Conservation (phyloP, 2,888 invertebrate species). For the Stenichneumon culpator region DNA sequence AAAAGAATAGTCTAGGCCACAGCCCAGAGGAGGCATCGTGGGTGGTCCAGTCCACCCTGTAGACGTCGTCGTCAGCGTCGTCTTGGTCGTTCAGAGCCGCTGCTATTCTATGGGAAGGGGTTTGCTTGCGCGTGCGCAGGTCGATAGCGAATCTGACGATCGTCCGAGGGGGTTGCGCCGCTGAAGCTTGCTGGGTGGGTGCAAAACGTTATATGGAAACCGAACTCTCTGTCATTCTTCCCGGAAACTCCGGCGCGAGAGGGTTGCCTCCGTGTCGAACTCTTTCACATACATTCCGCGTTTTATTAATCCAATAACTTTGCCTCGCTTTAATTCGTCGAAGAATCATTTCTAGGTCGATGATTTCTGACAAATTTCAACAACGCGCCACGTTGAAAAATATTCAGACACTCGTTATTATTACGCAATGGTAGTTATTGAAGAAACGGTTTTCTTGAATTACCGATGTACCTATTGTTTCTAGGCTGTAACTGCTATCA, state of each 20-base stretch:
- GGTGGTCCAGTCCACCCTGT: constrained; percentile 60
- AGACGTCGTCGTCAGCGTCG: constrained; percentile 50
- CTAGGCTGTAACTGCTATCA: neutral
- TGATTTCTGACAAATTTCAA: neutral
- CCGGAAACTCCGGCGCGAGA: constrained; percentile 56
- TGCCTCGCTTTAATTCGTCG: neutral
- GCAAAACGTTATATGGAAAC: constrained; percentile 28
- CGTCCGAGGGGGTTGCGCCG: constrained; percentile 58
- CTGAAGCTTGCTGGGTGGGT: constrained; percentile 31
- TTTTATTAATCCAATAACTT: neutral
- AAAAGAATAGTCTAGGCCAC: constrained; percentile 45
- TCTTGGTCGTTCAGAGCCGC: constrained; percentile 65
- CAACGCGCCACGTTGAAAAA: neutral
- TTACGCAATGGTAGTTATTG: too few species aligned
- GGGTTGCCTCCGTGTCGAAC: constrained; percentile 29
- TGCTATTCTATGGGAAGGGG: constrained; percentile 71
- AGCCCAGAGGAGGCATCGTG: constrained; percentile 59
- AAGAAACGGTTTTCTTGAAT: neutral
- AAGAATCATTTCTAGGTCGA: neutral
- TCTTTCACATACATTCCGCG: constrained; percentile 17
- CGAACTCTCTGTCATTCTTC: constrained; percentile 53
- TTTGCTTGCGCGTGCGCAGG: constrained; percentile 71
- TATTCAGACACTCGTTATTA: too few species aligned
- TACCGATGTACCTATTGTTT: neutral
- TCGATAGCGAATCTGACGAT: constrained; percentile 70